Base-by-base conservation (phyloP, 2,888 invertebrate genomes). In the Arctia plantaginis region DNA sequence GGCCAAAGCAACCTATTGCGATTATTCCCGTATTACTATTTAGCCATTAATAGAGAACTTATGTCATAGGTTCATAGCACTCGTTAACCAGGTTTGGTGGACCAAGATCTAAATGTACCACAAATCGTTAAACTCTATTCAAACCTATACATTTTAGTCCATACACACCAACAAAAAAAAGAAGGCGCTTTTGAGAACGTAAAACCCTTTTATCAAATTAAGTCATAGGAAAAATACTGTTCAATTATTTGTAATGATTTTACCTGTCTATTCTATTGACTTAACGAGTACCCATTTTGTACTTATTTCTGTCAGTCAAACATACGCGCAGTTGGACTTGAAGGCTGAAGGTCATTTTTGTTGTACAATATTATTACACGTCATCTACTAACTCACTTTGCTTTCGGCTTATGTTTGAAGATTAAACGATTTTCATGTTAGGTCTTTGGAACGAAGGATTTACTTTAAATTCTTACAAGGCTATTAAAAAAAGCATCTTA, bases 271-370 rank as follows among this genome's bases (percentile, higher is more conserved):
- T 71, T 65, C 55, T 71, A 35, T 72, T 67, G 67, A 44, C 39
- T 27, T 44, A 69, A 51, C 35, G 12, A 27, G 51, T 65, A 51
- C 51, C 69, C 67, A 72, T 73, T 73, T 65, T 65, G 39, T 69
- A 33, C 35, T 15, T 73, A 65, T 55, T 55, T 73, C 35, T 62
- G 69, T 66, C 55, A 59, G 10, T 44, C 41, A 55, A 69, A 65
- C 69, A 59, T 20, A 55, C 39, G 4, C 30, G 6, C 39, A 65
- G 47, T 13, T 65, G 4, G 66, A 20, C 55, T n/a, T 55, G 51
- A 51, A 51, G 51, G 8, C 51, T 69, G 39, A 69, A 73, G 73
- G 73, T 69, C 41, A 55, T 66, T 66, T 41, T 73, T 69, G 66
- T 69, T 69, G 20, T 67, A 39, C 39, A 15, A 33, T 47, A 71